Evolutionary conservation across 2,888 invertebrate species (phyloP).

Genomic region (Drosophila engyochracea): DNA sequence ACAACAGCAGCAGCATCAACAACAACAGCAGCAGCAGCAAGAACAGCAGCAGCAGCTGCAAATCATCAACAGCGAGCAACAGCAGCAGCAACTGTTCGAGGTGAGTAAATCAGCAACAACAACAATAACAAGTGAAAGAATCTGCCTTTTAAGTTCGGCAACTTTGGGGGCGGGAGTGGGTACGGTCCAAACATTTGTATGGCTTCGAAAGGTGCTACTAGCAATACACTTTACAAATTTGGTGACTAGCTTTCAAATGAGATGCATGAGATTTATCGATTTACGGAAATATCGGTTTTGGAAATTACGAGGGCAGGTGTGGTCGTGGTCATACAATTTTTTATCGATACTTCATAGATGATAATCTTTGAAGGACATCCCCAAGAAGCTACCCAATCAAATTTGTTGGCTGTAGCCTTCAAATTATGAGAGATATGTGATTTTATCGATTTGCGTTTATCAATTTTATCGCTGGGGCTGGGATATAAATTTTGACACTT

Average conservation of each 20-base stretch:
- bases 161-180: too few species aligned
- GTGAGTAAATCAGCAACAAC: conserved; percentile 34
- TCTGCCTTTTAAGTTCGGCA: not conserved
- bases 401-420: not conserved
- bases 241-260: not conserved
- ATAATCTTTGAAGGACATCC: not conserved
- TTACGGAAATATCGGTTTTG: not conserved
- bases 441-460: not conserved
- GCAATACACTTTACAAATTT: not conserved
- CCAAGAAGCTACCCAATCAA: not conserved
- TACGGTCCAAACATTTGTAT: not conserved
- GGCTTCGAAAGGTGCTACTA: too few species aligned
- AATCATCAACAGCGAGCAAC: conserved; percentile 79
- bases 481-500: not conserved
- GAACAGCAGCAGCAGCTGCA: conserved; percentile 72
- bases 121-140: not conserved
- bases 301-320: not conserved
- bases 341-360: not conserved
- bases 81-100: conserved; percentile 81
- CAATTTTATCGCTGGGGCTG: not conserved
- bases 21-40: conserved; percentile 69
- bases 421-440: not conserved
- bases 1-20: conserved; percentile 30
- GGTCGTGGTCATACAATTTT: not conserved
- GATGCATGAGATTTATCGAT: not conserved